Base-by-base conservation (phyloP, 2,797 vertebrate species). In the Eleutherodactylus coqui region DNA sequence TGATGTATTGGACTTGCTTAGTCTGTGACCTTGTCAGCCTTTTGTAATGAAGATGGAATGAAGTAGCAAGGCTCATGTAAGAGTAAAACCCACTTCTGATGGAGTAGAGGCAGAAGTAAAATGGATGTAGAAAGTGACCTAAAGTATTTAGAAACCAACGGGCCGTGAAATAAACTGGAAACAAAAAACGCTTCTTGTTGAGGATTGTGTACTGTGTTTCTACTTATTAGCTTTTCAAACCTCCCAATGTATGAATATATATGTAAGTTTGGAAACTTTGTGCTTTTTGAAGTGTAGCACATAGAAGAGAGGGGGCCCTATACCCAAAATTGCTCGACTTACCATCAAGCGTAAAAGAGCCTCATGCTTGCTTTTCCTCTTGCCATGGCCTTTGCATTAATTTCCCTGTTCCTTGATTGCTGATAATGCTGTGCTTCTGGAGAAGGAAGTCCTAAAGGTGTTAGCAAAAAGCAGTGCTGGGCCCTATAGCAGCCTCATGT, bases 81-180 rank as follows among this genome's bases (percentile, higher is more conserved):
- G 67, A 58, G 55, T 24, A 80, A 55, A 72, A 80, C 21, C 62
- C n/a, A 9, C 62, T 79, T 87, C 58, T 85, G 47, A 83, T 79
- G 17, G 70, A 72, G 34, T 29, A 70, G 62, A 24, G 45, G 51
- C 62, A 47, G 14, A 8, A 55, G 24, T 64, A 43, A 86, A 70
- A 19, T 58, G 17, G 45, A 51, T 47, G 51, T 78, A 51, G 62
- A 85, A 76, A 32, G 47, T 78, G 41, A 76, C 79, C 75, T 78
- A 24, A 86, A 76, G 38, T 85, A 41, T 81, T 73, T 72, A 58
- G 77, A 72, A 43, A 69, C 38, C 82, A 77, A 77, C 77, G 45
- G 58, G 13, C 32, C 73, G 36, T 82, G 79, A 85, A 85, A 79
- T 82, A 85, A 77, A 85, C 69, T 73, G 51, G 45, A 60, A 60